phyloP scores from a whole-genome alignment of 2,113 vertebrate species.

The mouse (Mus musculus) region GRCm39 chr10:129483501-129484000 shows the following conservation, averaged over 20 bases:
- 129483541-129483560: slow-evolving; percentile 40
- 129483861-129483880: slow-evolving; percentile 36
- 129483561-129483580: slow-evolving; percentile 41
- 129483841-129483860: slow-evolving; percentile 64
- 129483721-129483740: slow-evolving; percentile 49
- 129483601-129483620: slow-evolving; percentile 50
- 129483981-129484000: not conserved
- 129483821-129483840: slow-evolving; percentile 22
- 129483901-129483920: not conserved
- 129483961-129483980: not conserved
- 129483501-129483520: slow-evolving; percentile 32
- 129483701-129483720: slow-evolving; percentile 61
- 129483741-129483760: slow-evolving; percentile 48
- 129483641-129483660: slow-evolving; percentile 59
- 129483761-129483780: slow-evolving; percentile 50
- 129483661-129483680: slow-evolving; percentile 56
- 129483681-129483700: slow-evolving; percentile 49
- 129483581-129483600: not conserved
- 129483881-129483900: not conserved
- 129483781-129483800: not conserved
- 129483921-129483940: not conserved
- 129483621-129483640: slow-evolving; percentile 62
- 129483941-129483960: not conserved
- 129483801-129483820: slow-evolving; percentile 35
- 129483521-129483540: slow-evolving; percentile 39